Base-by-base conservation (phyloP, 1,140 invertebrate species). In the Drosophila pachea region DNA sequence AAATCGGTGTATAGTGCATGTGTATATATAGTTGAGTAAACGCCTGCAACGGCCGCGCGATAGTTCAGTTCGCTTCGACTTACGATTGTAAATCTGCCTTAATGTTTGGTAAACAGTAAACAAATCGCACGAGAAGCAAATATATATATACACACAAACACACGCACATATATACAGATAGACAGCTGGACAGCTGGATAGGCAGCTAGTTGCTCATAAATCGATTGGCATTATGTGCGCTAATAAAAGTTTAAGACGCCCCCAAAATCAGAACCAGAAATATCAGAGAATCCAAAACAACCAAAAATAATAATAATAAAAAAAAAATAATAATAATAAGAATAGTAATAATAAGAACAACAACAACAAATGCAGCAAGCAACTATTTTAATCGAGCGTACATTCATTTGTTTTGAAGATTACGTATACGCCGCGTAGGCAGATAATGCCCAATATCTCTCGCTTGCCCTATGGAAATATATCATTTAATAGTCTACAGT, bases 201-300 rank as follows among this genome's bases (percentile, higher is more conserved):
- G 73, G 66, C 52, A 74, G 71, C 71, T 72, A 83, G 78, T 72
- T 78, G 75, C 63, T 55, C 79, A 73, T 84, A 79, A 84, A 84
- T 84, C 66, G 73, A 70, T 84, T 75, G 67, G 68, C 72, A 82
- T 83, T 75, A 75, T 82, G 78, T 68, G 79, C 53, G 73, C 76
- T 74, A 86, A 84, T 84, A 84, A 84, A 84, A 84, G 42, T 79
- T 84, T 43, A 84, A 84, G 79, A 76, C 78, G 58, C 62, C 49
- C 22, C 50, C 29, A 49, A n/a, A 40, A 42, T 22, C 22, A 22
- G 22, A 22, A 6, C 8, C 7, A n/a, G 22, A 48, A 32, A 32
- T 22, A 22, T 3, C 22, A 35, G 45, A 66, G n/a, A n/a, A n/a
- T n/a, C n/a, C n/a, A 61, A 76, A 52, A 36, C n/a, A n/a, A n/a